Evolutionary conservation across 2,888 invertebrate species (phyloP).

Genomic region (Sminthurides aquaticus): DNA sequence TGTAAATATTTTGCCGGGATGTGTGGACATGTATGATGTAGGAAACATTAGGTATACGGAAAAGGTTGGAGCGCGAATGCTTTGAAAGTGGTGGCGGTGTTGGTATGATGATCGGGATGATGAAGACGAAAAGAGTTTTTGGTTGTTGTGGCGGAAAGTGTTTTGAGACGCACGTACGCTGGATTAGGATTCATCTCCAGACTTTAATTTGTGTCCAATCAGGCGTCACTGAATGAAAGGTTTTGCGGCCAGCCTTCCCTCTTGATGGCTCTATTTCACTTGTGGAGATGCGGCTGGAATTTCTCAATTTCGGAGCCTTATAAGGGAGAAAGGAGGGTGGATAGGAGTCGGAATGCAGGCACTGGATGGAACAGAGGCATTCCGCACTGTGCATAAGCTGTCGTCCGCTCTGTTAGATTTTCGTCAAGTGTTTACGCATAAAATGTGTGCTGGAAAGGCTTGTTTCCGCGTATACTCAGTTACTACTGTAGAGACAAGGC

Average conservation of each 20-base stretch:
- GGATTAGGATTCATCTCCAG: conserved; percentile 26
- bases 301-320: background rate
- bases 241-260: conserved; percentile 19
- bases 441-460: background rate
- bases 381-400: background rate
- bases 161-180: conserved; percentile 30
- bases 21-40: background rate
- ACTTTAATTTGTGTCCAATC: conserved; percentile 26
- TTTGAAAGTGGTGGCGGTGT: background rate
- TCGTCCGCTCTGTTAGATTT: background rate
- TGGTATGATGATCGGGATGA: conserved; percentile 4
- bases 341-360: background rate
- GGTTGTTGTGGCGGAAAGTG: conserved; percentile 25
- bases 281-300: background rate
- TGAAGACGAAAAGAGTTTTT: conserved; percentile 10
- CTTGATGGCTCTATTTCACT: conserved; percentile 23
- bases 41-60: background rate
- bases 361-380: background rate
- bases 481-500: no score
- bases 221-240: conserved; percentile 17
- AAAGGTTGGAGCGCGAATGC: no score
- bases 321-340: background rate
- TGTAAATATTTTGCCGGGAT: background rate
- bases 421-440: background rate
- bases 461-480: no score